A percentile compares a stretch with the other conserved stretches of the same genome.
Evolutionary conservation across 2,888 invertebrate species (phyloP).

Genomic region (Lithophane leautieri): DNA sequence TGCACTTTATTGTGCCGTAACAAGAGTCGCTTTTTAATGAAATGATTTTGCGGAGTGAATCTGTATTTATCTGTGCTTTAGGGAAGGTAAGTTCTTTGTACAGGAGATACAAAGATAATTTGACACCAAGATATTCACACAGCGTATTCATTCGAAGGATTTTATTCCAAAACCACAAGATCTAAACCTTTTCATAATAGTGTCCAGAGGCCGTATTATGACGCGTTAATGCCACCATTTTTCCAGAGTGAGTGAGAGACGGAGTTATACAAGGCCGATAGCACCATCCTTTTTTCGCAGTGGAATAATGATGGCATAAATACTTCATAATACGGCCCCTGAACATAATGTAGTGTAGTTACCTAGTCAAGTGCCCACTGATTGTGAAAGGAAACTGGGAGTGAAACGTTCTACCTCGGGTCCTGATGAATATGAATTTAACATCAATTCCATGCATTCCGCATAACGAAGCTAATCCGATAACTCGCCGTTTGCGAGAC

Average conservation of each 20-base stretch:
- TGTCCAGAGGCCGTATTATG: too few species aligned
- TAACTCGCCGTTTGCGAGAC: constrained; percentile 41
- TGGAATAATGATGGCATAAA: too few species aligned
- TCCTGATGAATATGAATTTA: constrained; percentile 22
- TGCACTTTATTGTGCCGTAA: too few species aligned
- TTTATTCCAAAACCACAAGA: background rate
- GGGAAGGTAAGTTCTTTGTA: background rate
- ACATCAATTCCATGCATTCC: constrained; percentile 33
- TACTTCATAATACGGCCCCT: too few species aligned
- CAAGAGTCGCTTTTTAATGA: too few species aligned
- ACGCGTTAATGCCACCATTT: too few species aligned
- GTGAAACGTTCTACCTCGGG: background rate
- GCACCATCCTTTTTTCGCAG: too few species aligned
- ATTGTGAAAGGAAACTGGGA: background rate
- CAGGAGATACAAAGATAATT: background rate
- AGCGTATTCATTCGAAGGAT: background rate
- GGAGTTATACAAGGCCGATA: too few species aligned
- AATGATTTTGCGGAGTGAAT: too few species aligned
- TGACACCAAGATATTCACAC: background rate
- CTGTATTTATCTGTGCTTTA: too few species aligned
- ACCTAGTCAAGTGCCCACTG: background rate
- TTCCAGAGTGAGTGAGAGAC: too few species aligned
- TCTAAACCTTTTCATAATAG: background rate
- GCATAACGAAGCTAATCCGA: constrained; percentile 23
- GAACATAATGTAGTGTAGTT: background rate